These are phyloP conservation scores for Crocuta crocuta DNA, from an alignment of 2,113 vertebrate species.

Conservation along the genomic window DNA sequence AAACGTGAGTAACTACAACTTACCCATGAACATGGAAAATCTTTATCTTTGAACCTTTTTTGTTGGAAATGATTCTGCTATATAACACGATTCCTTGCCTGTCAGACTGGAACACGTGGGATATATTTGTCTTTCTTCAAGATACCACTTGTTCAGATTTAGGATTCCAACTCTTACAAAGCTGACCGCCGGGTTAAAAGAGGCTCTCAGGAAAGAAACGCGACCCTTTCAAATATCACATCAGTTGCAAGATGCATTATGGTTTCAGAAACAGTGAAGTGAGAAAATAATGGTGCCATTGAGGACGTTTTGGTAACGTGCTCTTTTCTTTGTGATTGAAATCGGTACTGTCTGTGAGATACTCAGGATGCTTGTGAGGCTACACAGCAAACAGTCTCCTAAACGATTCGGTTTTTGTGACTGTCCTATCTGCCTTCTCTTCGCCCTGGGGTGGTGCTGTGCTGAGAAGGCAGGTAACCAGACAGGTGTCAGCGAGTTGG, in stretches of 20 bases:
- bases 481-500: background rate
- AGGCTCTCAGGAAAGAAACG: background rate
- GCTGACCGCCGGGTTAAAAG: background rate
- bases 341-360: background rate
- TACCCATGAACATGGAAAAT: background rate
- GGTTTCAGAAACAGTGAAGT: background rate
- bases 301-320: background rate
- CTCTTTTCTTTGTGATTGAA: background rate
- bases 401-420: background rate
- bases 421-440: background rate
- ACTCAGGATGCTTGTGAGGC: background rate
- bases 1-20: background rate
- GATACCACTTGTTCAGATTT: background rate
- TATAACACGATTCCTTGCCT: background rate
- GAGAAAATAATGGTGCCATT: background rate
- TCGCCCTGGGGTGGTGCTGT: background rate
- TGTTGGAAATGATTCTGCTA: background rate
- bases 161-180: background rate
- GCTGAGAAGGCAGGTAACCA: background rate
- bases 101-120: background rate
- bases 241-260: background rate
- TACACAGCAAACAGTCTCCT: background rate
- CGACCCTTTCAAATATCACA: background rate
- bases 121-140: background rate
- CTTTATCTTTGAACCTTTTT: background rate